phyloP scores from a whole-genome alignment of 2,797 vertebrate genomes.

The Garrulus glandarius region DNA sequence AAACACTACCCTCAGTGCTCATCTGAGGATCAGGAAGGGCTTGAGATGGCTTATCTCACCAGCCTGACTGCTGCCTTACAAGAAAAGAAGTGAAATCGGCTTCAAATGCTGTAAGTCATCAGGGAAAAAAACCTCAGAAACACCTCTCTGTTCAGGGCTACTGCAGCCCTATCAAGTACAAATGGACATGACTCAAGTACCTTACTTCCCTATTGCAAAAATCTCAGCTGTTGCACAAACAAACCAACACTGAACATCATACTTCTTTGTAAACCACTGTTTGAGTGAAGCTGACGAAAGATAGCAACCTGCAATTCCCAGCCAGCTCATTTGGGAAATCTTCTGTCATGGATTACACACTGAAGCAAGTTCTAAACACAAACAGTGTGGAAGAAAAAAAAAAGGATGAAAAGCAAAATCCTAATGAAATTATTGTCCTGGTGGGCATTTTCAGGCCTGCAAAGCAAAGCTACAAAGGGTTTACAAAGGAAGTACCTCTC shows the following conservation, averaged over 20 bases:
- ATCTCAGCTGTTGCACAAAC: not conserved
- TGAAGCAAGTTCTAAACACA: not conserved
- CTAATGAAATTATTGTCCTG: not conserved
- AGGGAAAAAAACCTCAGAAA: not conserved
- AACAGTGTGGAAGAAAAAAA: not conserved
- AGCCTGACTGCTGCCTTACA: not conserved
- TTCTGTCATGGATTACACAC: not conserved
- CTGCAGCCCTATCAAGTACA: not conserved
- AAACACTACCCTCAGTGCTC: not conserved
- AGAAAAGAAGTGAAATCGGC: not conserved
- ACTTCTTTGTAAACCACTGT: rapidly evolving
- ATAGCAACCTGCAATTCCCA: rapidly evolving
- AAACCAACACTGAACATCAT: not conserved
- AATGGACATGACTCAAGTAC: not conserved
- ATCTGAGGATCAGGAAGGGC: not conserved
- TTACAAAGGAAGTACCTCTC: not conserved
- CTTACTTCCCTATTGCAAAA: not conserved
- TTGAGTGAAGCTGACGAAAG: not conserved
- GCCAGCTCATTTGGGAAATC: not conserved
- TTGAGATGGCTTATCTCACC: not conserved
- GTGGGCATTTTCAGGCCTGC: not conserved
- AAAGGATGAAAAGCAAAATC: not conserved
- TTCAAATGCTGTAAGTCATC: not conserved
- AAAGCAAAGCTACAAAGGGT: not conserved
- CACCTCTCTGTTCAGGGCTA: not conserved